Conservation (phyloP, 2,797 vertebrate genomes). For the Bradypodion ventrale region DNA sequence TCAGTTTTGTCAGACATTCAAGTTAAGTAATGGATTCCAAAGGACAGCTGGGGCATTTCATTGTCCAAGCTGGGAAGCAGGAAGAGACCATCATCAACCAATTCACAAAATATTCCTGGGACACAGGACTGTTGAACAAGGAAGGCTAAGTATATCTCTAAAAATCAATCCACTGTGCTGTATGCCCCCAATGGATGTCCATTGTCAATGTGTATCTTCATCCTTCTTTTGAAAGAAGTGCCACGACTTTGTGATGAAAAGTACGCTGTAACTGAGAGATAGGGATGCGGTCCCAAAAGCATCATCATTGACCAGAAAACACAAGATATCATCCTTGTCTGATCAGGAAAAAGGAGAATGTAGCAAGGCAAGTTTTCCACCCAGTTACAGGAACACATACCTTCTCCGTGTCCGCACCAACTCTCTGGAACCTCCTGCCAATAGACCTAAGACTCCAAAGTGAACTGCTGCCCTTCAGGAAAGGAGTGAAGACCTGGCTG, state of each 20-base stretch:
- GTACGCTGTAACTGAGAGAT: neutral
- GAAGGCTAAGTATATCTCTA: neutral
- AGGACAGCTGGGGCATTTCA: conserved; percentile 49
- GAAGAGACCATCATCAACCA: conserved; percentile 14
- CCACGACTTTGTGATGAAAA: neutral
- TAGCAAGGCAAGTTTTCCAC: neutral
- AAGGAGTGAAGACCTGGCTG: too few relatives aligned
- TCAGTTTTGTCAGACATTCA: neutral
- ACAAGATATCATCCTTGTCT: neutral
- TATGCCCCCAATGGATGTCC: neutral
- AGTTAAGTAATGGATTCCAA: conserved; percentile 35
- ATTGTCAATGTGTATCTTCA: neutral
- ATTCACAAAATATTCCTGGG: neutral
- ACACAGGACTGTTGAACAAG: neutral
- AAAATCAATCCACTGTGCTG: neutral
- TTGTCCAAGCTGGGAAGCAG: neutral
- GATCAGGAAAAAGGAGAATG: neutral
- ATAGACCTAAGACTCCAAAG: too few relatives aligned
- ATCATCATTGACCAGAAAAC: neutral
- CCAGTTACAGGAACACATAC: neutral
- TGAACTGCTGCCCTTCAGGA: too few relatives aligned
- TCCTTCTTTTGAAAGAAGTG: neutral
- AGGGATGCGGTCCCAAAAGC: neutral
- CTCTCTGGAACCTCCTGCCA: too few relatives aligned
- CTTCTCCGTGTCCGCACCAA: too few relatives aligned